Conservation (phyloP, 1,140 invertebrate species). For the Frieseomelitta varia region DNA sequence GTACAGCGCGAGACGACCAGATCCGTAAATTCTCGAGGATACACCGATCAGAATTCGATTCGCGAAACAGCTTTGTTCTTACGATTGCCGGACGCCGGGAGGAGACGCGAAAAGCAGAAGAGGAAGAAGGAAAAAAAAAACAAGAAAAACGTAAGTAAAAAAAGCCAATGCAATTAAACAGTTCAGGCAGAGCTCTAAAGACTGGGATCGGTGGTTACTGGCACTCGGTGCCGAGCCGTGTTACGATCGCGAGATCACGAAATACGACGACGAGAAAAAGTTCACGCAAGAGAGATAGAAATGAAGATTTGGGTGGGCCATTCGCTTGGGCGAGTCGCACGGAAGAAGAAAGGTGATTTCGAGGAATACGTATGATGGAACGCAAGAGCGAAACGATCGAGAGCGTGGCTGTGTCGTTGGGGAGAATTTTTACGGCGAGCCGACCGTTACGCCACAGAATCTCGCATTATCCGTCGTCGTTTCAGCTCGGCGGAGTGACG, state of each 20-base stretch:
- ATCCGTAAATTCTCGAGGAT: conserved; percentile 12
- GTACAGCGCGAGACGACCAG: not conserved
- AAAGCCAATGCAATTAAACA: not conserved
- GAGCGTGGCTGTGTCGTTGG: not conserved
- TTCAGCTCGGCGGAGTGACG: not conserved
- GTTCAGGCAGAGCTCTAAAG: too few relatives aligned
- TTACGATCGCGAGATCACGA: not conserved
- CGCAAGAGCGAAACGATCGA: not conserved
- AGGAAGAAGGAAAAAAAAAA: not conserved
- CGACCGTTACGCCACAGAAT: not conserved
- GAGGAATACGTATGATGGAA: not conserved
- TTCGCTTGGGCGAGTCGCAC: not conserved
- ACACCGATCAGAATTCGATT: conserved; percentile 10
- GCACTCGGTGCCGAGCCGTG: not conserved
- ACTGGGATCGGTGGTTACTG: not conserved
- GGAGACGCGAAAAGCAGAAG: not conserved
- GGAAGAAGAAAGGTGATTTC: not conserved
- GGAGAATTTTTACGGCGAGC: not conserved
- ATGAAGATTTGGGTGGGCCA: not conserved
- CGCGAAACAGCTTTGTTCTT: not conserved
- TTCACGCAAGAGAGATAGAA: not conserved
- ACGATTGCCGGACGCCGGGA: not conserved
- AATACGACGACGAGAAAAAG: not conserved
- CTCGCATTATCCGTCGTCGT: not conserved
- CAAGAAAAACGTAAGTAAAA: not conserved